Percentiles rank a stretch among this genome's conserved stretches.
These are phyloP conservation scores for Sebastes oblongus DNA, from an alignment of 2,797 vertebrate species.

Conservation along the genomic window DNA sequence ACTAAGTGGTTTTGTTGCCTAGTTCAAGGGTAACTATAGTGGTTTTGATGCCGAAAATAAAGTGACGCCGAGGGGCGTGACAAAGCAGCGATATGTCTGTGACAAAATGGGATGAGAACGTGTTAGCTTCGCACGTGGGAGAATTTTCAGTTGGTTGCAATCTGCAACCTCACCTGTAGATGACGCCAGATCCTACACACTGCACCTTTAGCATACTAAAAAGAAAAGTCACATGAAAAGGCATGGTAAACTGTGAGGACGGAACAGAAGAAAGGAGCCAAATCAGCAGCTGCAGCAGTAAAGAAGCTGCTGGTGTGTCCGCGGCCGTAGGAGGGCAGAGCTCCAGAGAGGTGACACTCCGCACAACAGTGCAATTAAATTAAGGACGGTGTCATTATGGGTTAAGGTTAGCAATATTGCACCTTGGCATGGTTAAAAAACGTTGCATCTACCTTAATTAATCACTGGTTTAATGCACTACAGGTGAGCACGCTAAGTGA, in stretches of 20 bases:
- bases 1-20: no score
- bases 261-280: not conserved
- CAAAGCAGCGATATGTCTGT: no score
- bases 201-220: no score
- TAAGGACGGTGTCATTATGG: not conserved
- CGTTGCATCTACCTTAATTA: not conserved
- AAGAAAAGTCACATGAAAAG: not conserved
- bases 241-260: not conserved
- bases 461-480: not conserved
- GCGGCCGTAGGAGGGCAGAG: fast-evolving
- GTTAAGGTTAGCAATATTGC: not conserved
- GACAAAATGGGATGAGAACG: no score
- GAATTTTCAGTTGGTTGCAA: no score
- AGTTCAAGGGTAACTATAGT: no score
- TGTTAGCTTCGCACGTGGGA: no score
- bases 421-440: not conserved
- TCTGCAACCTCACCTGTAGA: no score
- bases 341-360: not conserved
- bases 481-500: not conserved
- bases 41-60: no score
- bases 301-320: not conserved
- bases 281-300: not conserved
- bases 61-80: no score
- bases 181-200: no score
- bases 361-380: not conserved